A percentile compares a stretch with the other conserved stretches of the same genome.
phyloP scores from a whole-genome alignment of 2,113 vertebrate species.

The Sterna hirundo region DNA sequence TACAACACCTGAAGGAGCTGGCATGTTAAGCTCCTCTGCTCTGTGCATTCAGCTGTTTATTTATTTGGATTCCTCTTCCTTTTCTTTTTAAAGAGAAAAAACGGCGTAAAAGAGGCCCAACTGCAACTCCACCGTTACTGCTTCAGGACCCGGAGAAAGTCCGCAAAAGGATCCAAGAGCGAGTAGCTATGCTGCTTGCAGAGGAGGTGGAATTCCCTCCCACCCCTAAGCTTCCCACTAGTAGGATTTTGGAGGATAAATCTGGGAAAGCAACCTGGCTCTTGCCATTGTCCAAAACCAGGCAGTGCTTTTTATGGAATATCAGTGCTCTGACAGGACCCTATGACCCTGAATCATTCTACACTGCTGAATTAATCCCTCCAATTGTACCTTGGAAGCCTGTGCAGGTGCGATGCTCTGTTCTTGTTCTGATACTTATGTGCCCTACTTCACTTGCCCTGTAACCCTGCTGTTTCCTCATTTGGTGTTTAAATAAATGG shows the following conservation, averaged over 20 bases:
- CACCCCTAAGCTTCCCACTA: slow-evolving; percentile 78
- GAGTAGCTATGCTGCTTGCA: slow-evolving; percentile 79
- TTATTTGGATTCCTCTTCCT: background rate
- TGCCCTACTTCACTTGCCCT: background rate
- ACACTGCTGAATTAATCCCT: slow-evolving; percentile 73
- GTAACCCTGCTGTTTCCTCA: background rate
- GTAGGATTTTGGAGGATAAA: slow-evolving; percentile 68
- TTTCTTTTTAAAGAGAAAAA: slow-evolving; percentile 74
- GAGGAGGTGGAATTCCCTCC: slow-evolving; percentile 68
- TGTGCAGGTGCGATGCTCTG: slow-evolving; percentile 63
- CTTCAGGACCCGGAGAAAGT: slow-evolving; percentile 78
- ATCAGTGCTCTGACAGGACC: slow-evolving; percentile 77
- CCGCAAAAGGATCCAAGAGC: slow-evolving; percentile 77
- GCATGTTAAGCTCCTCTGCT: background rate
- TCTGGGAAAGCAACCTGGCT: slow-evolving; percentile 15
- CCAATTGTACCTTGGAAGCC: slow-evolving; percentile 68
- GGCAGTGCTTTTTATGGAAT: slow-evolving; percentile 80
- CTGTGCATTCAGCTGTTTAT: background rate
- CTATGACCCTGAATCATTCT: slow-evolving; percentile 69
- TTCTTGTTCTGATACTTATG: background rate
- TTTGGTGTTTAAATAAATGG: background rate
- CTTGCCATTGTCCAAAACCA: background rate
- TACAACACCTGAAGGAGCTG: background rate
- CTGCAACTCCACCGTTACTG: slow-evolving; percentile 78
- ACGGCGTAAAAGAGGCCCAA: slow-evolving; percentile 62